phyloP scores from a whole-genome alignment of 2,113 vertebrate genomes.

The Tinamus guttatus region DNA sequence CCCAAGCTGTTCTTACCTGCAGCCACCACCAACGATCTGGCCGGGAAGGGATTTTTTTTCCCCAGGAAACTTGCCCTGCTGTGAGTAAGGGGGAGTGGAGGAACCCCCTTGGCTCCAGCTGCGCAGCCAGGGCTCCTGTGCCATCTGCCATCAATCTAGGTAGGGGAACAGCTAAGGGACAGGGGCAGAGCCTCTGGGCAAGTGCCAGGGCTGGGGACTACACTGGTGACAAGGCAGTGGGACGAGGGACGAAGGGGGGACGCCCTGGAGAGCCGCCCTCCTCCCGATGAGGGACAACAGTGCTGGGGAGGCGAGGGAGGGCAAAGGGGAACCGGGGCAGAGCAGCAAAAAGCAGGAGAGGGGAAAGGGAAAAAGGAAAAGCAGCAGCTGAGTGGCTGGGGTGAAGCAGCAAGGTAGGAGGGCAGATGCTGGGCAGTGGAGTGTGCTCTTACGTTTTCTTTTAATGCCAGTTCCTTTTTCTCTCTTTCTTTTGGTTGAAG shows the following conservation, averaged over 20 bases:
- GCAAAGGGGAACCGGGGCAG: constrained; percentile 5
- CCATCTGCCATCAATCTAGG: neutral
- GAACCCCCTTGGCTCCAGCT: neutral
- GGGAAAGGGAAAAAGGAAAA: constrained; percentile 1
- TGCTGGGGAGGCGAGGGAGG: neutral
- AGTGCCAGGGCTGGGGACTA: accelerated
- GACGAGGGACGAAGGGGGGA: neutral
- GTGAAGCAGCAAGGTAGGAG: constrained; percentile 56
- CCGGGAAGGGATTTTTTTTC: neutral
- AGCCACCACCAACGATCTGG: neutral
- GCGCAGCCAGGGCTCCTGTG: neutral
- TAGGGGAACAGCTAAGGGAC: neutral
- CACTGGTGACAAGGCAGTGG: neutral
- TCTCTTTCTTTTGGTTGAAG: constrained; percentile 91
- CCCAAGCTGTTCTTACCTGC: neutral
- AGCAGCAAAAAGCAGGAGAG: neutral
- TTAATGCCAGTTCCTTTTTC: constrained; percentile 89
- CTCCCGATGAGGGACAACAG: neutral
- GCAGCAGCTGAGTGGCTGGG: constrained; percentile 24
- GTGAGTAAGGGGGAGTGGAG: neutral
- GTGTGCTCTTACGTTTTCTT: constrained; percentile 90
- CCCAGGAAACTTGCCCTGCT: neutral
- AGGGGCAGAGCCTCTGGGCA: neutral
- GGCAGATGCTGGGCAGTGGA: constrained; percentile 47
- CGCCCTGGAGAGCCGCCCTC: neutral